Evolutionary conservation across 1,140 invertebrate genomes (phyloP).

Genomic region (Lucilia cuprina): DNA sequence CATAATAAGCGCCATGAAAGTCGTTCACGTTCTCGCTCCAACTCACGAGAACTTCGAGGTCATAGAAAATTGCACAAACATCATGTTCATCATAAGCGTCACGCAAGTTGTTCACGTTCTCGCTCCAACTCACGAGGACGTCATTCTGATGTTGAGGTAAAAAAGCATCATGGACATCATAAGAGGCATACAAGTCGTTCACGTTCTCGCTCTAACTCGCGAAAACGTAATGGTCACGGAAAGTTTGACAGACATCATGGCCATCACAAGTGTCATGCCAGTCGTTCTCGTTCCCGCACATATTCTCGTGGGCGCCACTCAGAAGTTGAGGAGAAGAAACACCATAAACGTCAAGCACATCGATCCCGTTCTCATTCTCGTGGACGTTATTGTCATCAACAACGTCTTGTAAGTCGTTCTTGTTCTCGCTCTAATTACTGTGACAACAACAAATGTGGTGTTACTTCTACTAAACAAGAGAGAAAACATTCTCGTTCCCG

Average conservation of each 20-base stretch:
- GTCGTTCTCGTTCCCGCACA: conserved; percentile 32
- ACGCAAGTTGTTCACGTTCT: conserved; percentile 27
- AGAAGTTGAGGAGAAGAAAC: no score
- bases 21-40: conserved; percentile 35
- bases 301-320: conserved; percentile 23
- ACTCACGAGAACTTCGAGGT: not conserved
- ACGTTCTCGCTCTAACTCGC: conserved; percentile 33
- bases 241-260: not conserved
- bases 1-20: conserved; percentile 8
- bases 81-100: not conserved
- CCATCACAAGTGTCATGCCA: not conserved
- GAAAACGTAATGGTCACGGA: not conserved
- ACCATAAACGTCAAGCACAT: not conserved
- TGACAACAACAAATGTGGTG: not conserved
- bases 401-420: not conserved
- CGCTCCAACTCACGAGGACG: conserved; percentile 31
- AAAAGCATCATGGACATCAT: not conserved
- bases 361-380: conserved; percentile 36
- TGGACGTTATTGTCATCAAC: not conserved
- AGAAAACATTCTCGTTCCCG: conserved; percentile 24
- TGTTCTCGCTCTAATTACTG: conserved; percentile 36
- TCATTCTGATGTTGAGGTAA: not conserved
- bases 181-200: conserved; percentile 17
- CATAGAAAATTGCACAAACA: not conserved
- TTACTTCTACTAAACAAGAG: not conserved